Base-by-base conservation (phyloP, 2,888 invertebrate genomes). In the Drosophila incognita region DNA sequence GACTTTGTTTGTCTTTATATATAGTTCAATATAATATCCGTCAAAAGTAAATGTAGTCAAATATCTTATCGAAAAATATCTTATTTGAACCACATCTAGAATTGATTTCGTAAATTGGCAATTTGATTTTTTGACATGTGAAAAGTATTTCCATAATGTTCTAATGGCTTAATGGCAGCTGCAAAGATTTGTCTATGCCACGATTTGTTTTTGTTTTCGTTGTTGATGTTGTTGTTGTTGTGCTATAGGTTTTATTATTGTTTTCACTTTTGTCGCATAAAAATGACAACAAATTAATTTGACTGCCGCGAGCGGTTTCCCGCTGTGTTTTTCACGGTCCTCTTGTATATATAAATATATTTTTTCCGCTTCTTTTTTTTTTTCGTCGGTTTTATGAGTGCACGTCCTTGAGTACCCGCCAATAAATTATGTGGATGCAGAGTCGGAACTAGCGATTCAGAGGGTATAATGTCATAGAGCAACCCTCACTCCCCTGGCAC, bases 201-300 rank as follows among this genome's bases (percentile, higher is more conserved):
- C 27, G 54, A 51, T 54, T 54, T 70, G 36, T 36, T 49, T 52
- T 61, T 69, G 68, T 66, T 73, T 36, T 48, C 61, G 38, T 62
- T 74, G 52, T 67, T 79, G 60, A 0, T 24, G 21, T 46, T 46
- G 36, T 18, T 36, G 46, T 46, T 46, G 21, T 69, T 60, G 48
- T 58, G 61, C 54, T 48, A 58, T 60, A 49, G 49, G 65, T 46
- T 75, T 74, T 74, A 73, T 82, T 84, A 82, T 85, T 89, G 85
- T 85, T 85, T 85, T 89, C 85, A 77, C 87, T 89, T 87, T 89
- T 89, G 89, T 85, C 85, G 82, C 89, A 87, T 89, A 78, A 86
- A 90, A 90, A 79, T 90, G 87, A 87, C 89, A 87, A 90, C 90
- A 90, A 87, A 87, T 90, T 87, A 90, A 89, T 90, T 90, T 88